These are phyloP conservation scores for Drosophila anomelani DNA, from an alignment of 2,888 invertebrate genomes.

Conservation along the genomic window DNA sequence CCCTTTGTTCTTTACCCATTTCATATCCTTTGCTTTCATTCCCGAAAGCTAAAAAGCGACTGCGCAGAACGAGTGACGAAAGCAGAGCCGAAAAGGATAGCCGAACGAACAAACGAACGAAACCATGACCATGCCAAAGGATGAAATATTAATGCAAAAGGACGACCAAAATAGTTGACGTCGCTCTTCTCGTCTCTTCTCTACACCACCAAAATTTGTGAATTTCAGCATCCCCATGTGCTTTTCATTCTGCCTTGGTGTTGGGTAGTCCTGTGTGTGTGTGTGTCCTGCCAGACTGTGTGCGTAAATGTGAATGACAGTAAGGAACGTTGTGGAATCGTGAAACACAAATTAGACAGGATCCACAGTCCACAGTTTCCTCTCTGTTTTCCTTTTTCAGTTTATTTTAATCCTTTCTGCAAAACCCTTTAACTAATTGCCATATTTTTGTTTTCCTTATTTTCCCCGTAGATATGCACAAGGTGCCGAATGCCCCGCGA, in stretches of 20 bases:
- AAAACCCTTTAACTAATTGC: constrained; percentile 18
- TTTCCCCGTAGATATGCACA: constrained; percentile 46
- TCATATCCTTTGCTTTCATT: constrained; percentile 6
- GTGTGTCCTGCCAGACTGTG: background rate
- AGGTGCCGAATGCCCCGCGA: constrained; percentile 25
- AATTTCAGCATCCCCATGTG: constrained; percentile 56
- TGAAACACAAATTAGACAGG: constrained; percentile 36
- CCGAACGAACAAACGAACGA: constrained; percentile 48
- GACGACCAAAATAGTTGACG: constrained; percentile 39
- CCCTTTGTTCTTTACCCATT: background rate
- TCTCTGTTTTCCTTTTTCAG: constrained; percentile 1
- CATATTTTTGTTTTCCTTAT: constrained; percentile 21
- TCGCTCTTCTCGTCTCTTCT: constrained; percentile 33
- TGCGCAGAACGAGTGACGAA: constrained; percentile 25
- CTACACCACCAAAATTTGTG: constrained; percentile 46
- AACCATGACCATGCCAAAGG: constrained; percentile 84
- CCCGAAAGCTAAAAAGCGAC: constrained; percentile 14
- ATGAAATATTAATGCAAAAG: constrained; percentile 62
- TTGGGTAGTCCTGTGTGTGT: constrained; percentile 8
- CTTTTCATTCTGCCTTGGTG: constrained; percentile 2
- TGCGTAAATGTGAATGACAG: constrained; percentile 50
- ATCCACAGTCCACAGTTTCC: constrained; percentile 10
- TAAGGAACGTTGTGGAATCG: constrained; percentile 46
- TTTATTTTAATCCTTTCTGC: constrained; percentile 5
- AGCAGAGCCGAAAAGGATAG: constrained; percentile 18